phyloP scores from a whole-genome alignment of 2,797 vertebrate species.

The Lerista edwardsae region DNA sequence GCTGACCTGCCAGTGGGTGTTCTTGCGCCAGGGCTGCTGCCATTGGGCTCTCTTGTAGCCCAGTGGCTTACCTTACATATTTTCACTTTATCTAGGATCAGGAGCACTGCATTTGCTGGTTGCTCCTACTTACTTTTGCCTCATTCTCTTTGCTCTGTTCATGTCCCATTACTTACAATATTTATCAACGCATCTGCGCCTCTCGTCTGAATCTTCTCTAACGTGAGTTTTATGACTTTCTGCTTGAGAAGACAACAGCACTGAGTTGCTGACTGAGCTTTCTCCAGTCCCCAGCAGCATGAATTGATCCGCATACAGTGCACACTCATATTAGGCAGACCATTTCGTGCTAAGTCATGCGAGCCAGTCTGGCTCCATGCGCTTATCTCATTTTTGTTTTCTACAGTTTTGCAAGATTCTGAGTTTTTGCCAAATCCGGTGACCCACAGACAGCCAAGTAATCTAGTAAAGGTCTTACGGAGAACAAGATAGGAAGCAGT shows the following conservation, averaged over 20 bases:
- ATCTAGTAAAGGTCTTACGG: neutral
- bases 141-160: neutral
- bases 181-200: no score
- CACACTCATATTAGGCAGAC: neutral
- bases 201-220: neutral
- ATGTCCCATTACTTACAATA: neutral
- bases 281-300: neutral
- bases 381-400: neutral
- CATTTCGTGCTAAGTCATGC: neutral
- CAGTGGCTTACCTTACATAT: neutral
- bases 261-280: neutral
- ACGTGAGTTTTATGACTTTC: neutral
- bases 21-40: no score
- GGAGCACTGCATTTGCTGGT: neutral
- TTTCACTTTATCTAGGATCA: neutral
- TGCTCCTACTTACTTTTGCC: neutral
- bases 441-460: neutral
- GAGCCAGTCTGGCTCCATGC: neutral
- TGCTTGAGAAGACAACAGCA: neutral
- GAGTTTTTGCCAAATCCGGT: no score
- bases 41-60: neutral
- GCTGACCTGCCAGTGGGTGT: no score
- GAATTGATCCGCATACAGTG: neutral
- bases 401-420: neutral
- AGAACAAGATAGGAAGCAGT: neutral